Evolutionary conservation across 2,113 vertebrate species (phyloP).

Genomic region (Percopsis transmontana): DNA sequence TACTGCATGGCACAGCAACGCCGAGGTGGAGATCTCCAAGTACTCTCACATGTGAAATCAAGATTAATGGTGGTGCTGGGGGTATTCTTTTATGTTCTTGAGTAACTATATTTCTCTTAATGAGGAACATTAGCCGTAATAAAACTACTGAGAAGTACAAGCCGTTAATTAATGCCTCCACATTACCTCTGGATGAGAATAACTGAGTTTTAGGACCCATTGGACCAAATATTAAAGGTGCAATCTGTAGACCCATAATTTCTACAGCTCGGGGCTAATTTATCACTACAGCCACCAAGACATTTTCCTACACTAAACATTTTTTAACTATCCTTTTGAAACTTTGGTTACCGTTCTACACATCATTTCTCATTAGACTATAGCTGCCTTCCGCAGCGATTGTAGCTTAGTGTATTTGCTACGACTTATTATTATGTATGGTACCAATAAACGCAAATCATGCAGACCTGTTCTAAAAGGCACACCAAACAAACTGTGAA

Average conservation of each 20-base stretch:
- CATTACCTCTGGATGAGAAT: constrained; percentile 71
- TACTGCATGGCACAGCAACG: constrained; percentile 48
- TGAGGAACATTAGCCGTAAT: constrained; percentile 83
- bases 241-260: constrained; percentile 68
- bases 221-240: constrained; percentile 76
- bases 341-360: constrained; percentile 34
- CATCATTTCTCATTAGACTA: constrained; percentile 31
- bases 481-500: background rate
- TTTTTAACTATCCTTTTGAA: constrained; percentile 38
- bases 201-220: constrained; percentile 72
- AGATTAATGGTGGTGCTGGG: constrained; percentile 77
- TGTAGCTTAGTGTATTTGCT: constrained; percentile 39
- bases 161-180: constrained; percentile 78
- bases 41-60: constrained; percentile 79
- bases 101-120: constrained; percentile 82
- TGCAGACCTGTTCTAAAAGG: constrained; percentile 12
- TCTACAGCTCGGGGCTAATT: constrained; percentile 63
- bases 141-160: constrained; percentile 82
- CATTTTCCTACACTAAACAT: constrained; percentile 22
- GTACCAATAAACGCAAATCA: constrained; percentile 8
- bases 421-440: constrained; percentile 25
- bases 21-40: constrained; percentile 62
- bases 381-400: constrained; percentile 11
- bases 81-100: constrained; percentile 77
- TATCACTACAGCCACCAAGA: constrained; percentile 46